Base-by-base conservation (phyloP, 2,888 invertebrate species). In the Apoderus coryli region DNA sequence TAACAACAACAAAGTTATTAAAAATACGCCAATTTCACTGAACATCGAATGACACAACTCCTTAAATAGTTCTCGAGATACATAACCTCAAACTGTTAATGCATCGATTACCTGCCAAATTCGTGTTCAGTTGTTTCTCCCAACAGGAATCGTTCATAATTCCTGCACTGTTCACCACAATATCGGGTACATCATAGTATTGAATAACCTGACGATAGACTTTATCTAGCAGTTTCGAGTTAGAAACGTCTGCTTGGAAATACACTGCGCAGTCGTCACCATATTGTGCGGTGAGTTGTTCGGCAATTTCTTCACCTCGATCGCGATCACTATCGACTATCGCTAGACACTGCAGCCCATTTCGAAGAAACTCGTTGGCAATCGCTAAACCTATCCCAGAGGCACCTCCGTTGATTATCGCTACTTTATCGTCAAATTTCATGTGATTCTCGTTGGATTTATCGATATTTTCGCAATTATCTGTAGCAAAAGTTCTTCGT, bases 81-180 rank as follows among this genome's bases (percentile, higher is more conserved):
- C n/a, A n/a, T n/a, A n/a, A n/a, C n/a, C n/a, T n/a, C n/a, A n/a
- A n/a, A n/a, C n/a, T n/a, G n/a, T n/a, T n/a, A n/a, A n/a, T n/a
- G n/a, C n/a, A n/a, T n/a, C n/a, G n/a, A n/a, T n/a, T n/a, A n/a
- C 35, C 47, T 37, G 52, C 50, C 38, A 57, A 42, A 38, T 59
- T 58, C 3, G 51, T 52, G 13, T 45, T 72, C 14, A 79, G 70
- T 54, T 77, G 43, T 5, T 73, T 59, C 49, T 79, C 76, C 78
- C 79, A 79, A 47, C 75, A 71, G 42, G 72, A 60, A 47, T 79
- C 78, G 52, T 78, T 76, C 69, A 78, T 72, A 24, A 79, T 71
- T 2, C 80, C 81, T 4, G 81, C 81, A 52, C 80, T 81, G 56
- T 81, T 82, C 9, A 69, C 56, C 2, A 70, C 59, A 29, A 71